Percentiles rank a stretch among this genome's conserved stretches.
Conservation (phyloP, 2,113 vertebrate genomes). For the Mobula hypostoma region DNA sequence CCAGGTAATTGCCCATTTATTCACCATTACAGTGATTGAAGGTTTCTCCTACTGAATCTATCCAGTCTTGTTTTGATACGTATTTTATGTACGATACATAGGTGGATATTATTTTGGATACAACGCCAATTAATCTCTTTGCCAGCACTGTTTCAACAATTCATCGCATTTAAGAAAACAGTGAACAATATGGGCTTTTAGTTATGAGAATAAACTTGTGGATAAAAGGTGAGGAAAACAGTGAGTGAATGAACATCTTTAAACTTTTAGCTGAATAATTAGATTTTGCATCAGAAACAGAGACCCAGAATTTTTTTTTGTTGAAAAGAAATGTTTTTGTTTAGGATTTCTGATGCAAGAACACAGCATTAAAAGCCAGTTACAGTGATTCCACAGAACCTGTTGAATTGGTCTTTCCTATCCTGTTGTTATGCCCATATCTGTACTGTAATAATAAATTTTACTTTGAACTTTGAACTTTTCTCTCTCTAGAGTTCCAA, state of each 20-base stretch:
- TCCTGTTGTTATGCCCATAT: not conserved
- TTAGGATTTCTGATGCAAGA: not conserved
- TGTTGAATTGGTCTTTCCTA: not conserved
- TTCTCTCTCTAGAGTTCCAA: not conserved
- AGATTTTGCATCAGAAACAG: not conserved
- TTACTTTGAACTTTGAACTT: not conserved
- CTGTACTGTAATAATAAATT: too few relatives aligned
- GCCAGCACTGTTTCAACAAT: not conserved
- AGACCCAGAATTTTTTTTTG: not conserved
- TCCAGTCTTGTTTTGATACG: not conserved
- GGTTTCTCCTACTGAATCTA: not conserved
- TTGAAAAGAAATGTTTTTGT: too few relatives aligned
- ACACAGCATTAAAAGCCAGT: not conserved
- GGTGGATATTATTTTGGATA: not conserved
- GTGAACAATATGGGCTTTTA: not conserved
- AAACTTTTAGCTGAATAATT: not conserved
- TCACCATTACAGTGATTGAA: conserved; percentile 31
- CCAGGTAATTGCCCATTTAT: conserved; percentile 31
- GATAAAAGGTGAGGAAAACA: not conserved
- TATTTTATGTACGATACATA: not conserved
- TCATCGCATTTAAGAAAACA: not conserved
- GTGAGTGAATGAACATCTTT: too few relatives aligned
- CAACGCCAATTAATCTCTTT: conserved; percentile 11
- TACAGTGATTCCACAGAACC: not conserved
- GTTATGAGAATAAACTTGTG: not conserved